Percentiles rank a stretch among this genome's conserved stretches.
These are phyloP conservation scores for Tenthredo scrophulariae DNA, from an alignment of 2,888 invertebrate genomes.

Conservation along the genomic window DNA sequence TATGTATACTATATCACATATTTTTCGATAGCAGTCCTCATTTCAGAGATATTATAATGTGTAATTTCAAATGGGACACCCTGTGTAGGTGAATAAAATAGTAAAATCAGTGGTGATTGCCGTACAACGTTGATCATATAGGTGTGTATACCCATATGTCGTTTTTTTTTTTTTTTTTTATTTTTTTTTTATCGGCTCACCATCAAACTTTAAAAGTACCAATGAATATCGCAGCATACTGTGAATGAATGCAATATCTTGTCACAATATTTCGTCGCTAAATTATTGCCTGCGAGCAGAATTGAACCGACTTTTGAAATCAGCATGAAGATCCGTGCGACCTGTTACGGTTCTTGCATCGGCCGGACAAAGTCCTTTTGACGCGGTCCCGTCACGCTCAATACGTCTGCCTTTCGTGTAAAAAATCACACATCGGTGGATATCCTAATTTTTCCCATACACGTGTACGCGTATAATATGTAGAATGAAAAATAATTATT, in stretches of 20 bases:
- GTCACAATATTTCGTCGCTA: background rate
- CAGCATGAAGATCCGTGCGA: constrained; percentile 9
- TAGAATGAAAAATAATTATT: background rate
- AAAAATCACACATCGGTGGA: background rate
- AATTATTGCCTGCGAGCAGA: background rate
- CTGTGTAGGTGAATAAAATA: background rate
- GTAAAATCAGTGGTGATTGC: background rate
- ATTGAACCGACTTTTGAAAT: background rate
- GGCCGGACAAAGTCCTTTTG: background rate
- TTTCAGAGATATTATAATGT: too few relatives aligned
- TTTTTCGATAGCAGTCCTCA: too few relatives aligned
- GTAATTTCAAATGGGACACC: too few relatives aligned
- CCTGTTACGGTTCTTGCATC: constrained; percentile 22
- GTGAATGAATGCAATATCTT: background rate
- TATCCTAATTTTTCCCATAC: background rate
- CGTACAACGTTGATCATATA: background rate
- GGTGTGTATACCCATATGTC: background rate
- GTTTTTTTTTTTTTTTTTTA: too few relatives aligned
- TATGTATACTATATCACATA: too few relatives aligned
- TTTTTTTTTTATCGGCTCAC: background rate
- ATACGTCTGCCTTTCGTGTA: background rate
- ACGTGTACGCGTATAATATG: background rate
- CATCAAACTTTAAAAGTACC: background rate
- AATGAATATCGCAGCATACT: background rate
- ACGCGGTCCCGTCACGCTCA: background rate